Conservation (phyloP, 2,797 vertebrate genomes). For the Sarcophilus harrisii region DNA sequence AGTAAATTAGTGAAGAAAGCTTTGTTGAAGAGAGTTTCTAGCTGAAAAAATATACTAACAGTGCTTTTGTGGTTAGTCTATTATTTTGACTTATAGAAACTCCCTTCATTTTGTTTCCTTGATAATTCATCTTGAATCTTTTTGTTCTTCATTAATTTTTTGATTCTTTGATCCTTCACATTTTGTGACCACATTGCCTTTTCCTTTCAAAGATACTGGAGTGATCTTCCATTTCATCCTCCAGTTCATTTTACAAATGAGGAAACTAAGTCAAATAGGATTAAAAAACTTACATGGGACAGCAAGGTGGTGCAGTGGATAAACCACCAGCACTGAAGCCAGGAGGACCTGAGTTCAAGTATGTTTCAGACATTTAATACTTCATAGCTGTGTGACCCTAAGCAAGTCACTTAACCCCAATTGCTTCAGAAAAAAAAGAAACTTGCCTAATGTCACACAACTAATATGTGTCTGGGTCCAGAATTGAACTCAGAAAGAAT, state of each 20-base stretch:
- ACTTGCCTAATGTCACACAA: background rate
- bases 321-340: too few species aligned
- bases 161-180: background rate
- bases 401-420: too few species aligned
- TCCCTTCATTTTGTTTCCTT: background rate
- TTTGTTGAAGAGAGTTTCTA: background rate
- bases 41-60: background rate
- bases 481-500: background rate
- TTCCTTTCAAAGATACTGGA: background rate
- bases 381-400: too few species aligned
- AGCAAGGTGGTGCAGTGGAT: too few species aligned
- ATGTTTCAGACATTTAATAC: too few species aligned
- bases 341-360: too few species aligned
- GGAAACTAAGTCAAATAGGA: background rate
- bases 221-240: background rate
- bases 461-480: background rate
- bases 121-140: background rate
- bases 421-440: too few species aligned
- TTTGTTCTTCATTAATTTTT: background rate
- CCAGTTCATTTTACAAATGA: background rate
- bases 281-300: background rate
- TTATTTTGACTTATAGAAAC: background rate
- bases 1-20: slow-evolving; percentile 1
- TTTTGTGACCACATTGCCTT: background rate
- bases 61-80: too few species aligned